These are phyloP conservation scores for Agriopis aurantiaria DNA, from an alignment of 2,888 invertebrate genomes.

Conservation along the genomic window DNA sequence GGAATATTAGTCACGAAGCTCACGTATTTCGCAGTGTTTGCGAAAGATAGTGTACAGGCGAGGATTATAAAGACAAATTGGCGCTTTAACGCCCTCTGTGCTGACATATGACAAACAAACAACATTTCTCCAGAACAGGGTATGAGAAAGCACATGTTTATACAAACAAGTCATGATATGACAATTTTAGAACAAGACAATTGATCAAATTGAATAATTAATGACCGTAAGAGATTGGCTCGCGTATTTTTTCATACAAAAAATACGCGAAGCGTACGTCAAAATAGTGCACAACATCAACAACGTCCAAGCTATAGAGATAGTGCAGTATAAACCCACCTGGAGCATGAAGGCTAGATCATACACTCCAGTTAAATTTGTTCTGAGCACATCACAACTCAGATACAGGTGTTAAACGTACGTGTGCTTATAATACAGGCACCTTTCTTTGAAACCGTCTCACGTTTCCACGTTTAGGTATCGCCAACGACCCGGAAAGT, in stretches of 20 bases:
- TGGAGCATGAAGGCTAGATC: background rate
- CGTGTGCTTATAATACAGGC: conserved; percentile 1
- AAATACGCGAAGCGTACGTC: too few relatives aligned
- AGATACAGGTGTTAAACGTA: conserved; percentile 16
- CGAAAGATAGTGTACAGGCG: conserved; percentile 38
- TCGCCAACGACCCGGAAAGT: conserved; percentile 50
- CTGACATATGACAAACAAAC: conserved; percentile 38
- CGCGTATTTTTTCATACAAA: too few relatives aligned
- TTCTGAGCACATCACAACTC: background rate
- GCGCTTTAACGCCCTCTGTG: conserved; percentile 44
- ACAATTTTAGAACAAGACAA: background rate
- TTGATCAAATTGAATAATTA: background rate
- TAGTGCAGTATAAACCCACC: background rate
- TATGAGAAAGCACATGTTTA: background rate
- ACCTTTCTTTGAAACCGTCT: conserved; percentile 29
- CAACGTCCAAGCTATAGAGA: background rate
- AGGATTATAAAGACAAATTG: conserved; percentile 57
- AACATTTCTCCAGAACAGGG: conserved; percentile 22
- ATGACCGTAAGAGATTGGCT: too few relatives aligned
- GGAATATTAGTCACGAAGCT: conserved; percentile 40
- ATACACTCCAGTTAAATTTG: background rate
- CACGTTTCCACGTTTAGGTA: conserved; percentile 37
- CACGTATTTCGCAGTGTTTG: conserved; percentile 44
- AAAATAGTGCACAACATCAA: too few relatives aligned
- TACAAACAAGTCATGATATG: background rate